These are phyloP conservation scores for Mactra quadrangularis DNA, from an alignment of 1,140 invertebrate genomes.

Conservation along the genomic window DNA sequence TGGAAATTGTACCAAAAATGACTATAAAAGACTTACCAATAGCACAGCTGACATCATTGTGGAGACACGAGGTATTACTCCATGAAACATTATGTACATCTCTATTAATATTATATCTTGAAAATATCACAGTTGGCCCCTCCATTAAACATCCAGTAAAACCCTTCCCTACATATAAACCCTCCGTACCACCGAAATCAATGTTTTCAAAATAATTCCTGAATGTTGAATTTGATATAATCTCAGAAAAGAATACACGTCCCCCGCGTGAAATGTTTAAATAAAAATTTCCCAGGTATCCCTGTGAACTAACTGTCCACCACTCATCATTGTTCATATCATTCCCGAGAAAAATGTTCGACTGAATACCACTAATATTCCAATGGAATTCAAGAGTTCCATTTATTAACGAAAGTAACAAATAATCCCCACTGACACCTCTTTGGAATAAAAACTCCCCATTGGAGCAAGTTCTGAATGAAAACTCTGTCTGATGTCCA, in stretches of 20 bases:
- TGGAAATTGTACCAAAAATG: no score
- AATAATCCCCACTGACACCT: conserved; percentile 16
- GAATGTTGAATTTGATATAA: conserved; percentile 57
- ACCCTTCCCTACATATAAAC: conserved; percentile 26
- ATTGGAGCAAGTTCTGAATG: conserved; percentile 57
- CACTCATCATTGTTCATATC: conserved; percentile 54
- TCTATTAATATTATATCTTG: background rate
- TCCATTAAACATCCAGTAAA: conserved; percentile 55
- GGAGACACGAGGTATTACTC: conserved; percentile 46
- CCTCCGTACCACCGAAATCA: conserved; percentile 20
- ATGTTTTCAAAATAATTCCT: conserved; percentile 41
- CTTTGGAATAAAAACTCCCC: conserved; percentile 50
- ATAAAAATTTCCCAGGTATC: conserved; percentile 50
- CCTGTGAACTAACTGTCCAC: conserved; percentile 28
- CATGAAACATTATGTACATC: conserved; percentile 18
- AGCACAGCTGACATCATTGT: conserved; percentile 21
- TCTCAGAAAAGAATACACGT: conserved; percentile 24
- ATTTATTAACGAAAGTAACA: conserved; percentile 39
- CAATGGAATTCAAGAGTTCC: conserved; percentile 49
- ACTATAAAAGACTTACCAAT: conserved; percentile 47
- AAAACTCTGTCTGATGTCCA: conserved; percentile 45
- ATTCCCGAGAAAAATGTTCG: background rate
- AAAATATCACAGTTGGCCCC: conserved; percentile 59
- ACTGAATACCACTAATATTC: background rate
- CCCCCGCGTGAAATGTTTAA: conserved; percentile 44